Conservation (phyloP, 2,797 vertebrate genomes). For the Acanthis flammea region DNA sequence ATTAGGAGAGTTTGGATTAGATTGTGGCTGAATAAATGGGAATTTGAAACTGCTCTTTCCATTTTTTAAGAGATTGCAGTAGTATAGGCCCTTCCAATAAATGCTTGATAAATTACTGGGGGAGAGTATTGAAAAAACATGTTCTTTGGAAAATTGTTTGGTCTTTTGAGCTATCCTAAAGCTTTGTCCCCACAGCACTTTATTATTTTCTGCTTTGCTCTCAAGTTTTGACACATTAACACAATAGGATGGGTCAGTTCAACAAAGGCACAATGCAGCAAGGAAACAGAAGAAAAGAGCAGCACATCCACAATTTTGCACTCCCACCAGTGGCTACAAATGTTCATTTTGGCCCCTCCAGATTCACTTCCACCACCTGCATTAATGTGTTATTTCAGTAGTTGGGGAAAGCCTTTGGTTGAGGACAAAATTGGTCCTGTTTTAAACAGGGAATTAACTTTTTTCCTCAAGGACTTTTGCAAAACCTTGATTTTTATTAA, state of each 20-base stretch:
- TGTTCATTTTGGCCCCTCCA: neutral
- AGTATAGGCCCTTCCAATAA: neutral
- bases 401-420: neutral
- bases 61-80: neutral
- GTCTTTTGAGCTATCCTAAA: neutral
- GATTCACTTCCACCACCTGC: neutral
- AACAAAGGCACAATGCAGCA: neutral
- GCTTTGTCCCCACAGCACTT: neutral
- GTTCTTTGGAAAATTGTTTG: neutral
- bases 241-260: neutral
- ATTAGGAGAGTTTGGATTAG: neutral
- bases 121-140: neutral
- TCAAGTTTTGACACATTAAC: neutral
- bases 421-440: neutral
- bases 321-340: neutral
- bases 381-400: neutral
- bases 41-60: neutral
- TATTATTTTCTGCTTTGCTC: neutral
- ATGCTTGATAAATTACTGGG: neutral
- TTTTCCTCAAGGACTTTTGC: neutral
- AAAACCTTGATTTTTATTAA: conserved; percentile 22
- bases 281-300: neutral
- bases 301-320: neutral
- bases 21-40: neutral
- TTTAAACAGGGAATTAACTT: neutral